Percentiles rank a stretch among this genome's conserved stretches.
phyloP scores from a whole-genome alignment of 2,113 vertebrate species.

The Synodontis membranacea region DNA sequence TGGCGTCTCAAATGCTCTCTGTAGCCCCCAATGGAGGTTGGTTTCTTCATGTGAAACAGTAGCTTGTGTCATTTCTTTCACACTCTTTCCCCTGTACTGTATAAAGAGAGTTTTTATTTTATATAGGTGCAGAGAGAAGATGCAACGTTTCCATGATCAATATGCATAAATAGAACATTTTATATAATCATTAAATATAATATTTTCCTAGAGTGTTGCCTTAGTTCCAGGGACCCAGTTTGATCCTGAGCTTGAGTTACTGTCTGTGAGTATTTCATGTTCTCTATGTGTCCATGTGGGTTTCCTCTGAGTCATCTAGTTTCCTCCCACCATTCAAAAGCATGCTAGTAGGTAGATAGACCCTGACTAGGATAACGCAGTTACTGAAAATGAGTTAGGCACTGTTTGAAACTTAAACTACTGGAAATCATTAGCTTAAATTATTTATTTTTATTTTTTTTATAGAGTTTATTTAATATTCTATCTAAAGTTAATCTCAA shows the following conservation, averaged over 20 bases:
- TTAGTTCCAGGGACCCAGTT: not conserved
- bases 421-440: not conserved
- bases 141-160: not conserved
- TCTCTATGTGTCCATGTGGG: not conserved
- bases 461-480: too few species aligned
- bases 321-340: not conserved
- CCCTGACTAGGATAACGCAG: not conserved
- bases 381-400: not conserved
- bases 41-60: slow-evolving; percentile 10
- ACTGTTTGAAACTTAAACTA: not conserved
- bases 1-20: slow-evolving; percentile 19
- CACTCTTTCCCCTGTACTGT: not conserved
- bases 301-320: not conserved
- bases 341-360: not conserved
- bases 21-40: not conserved
- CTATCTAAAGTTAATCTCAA: not conserved
- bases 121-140: not conserved
- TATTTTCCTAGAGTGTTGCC: not conserved
- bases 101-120: not conserved
- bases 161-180: not conserved
- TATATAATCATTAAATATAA: not conserved
- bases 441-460: not conserved
- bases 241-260: not conserved
- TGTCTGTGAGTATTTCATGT: not conserved
- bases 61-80: not conserved